Evolutionary conservation across 2,113 vertebrate species (phyloP), one percentile per base, ranked within the genome.

Genomic region (Ctenodactylus gundi): DNA sequence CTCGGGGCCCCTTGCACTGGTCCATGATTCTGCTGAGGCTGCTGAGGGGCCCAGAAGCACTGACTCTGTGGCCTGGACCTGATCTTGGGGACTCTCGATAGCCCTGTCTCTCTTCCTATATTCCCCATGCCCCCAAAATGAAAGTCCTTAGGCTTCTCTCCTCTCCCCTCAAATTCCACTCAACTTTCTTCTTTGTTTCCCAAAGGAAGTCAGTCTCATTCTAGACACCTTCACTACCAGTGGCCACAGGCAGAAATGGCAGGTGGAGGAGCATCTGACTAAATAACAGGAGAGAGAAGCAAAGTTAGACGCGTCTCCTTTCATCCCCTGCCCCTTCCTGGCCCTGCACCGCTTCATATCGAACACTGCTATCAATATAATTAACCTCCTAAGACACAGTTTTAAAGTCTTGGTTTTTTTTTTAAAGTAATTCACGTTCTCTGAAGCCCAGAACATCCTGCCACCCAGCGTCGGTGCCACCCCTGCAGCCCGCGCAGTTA

Each of bases 321-420:
- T 95, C 87, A 85, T 85, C 78, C 12, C 53, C 85, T 78, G 49
- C 85, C 78, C 78, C 17, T 65, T 57, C 81, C 84, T 13, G 81
- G 94, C 92, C 93, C 64, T 3, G 62, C 82, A 95, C n/a, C 90
- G 96, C 93, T 96, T 93, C 94, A 84, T 97, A 96, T 97, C 77
- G 60, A 96, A 95, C 93, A 83, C 91, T 86, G 86, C 93, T 96
- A 96, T 97, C 97, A 97, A 94, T 95, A 96, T 96, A 97, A 98
- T 97, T 97, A 97, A 97, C 97, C 96, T 97, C 94, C 95, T 53
- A 81, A 96, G 96, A 93, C 97, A 96, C 90, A 68, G 68, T 88
- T 91, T 94, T 82, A 94, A 97, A 97, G 96, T 92, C 94, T 87
- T 94, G 51, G 70, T 73, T 96, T 96, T 91, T 58, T 95, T 95